Evolutionary conservation across 2,888 invertebrate genomes (phyloP), one percentile per base, ranked within the genome.

Genomic region (Pyralis farinalis): DNA sequence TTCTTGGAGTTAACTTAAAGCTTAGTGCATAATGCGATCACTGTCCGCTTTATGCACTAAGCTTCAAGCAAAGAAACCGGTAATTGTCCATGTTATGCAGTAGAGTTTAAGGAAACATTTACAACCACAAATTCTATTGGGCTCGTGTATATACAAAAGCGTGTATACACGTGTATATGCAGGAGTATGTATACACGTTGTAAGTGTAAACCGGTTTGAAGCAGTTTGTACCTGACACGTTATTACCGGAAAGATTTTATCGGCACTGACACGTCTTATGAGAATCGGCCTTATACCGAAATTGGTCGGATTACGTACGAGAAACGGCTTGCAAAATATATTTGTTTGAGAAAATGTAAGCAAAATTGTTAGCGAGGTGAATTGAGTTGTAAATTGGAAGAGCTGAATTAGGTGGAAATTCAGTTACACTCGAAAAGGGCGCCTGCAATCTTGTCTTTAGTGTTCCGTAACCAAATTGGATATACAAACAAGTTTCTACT

Each of bases 41-140:
- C n/a, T n/a, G n/a, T n/a, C n/a, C n/a, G n/a, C n/a, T n/a, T n/a
- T n/a, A n/a, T n/a, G n/a, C n/a, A n/a, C n/a, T n/a, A n/a, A n/a
- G n/a, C n/a, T n/a, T n/a, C n/a, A n/a, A n/a, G n/a, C n/a, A n/a
- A n/a, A n/a, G n/a, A n/a, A n/a, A n/a, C n/a, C n/a, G n/a, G n/a
- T n/a, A n/a, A n/a, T n/a, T n/a, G n/a, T n/a, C n/a, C n/a, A n/a
- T n/a, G n/a, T n/a, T n/a, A n/a, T n/a, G n/a, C n/a, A n/a, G n/a
- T n/a, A n/a, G n/a, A n/a, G n/a, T n/a, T n/a, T n/a, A n/a, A n/a
- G n/a, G n/a, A 36, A 4, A 28, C 29, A 29, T 28, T 6, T 12
- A 10, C 27, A 28, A n/a, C 28, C 45, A 44, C 49, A 63, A 61
- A 25, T 25, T 25, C 25, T 5, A 25, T 25, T 25, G 25, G 25